Evolutionary conservation across 2,797 vertebrate species (phyloP).

Genomic region (Coluber constrictor): DNA sequence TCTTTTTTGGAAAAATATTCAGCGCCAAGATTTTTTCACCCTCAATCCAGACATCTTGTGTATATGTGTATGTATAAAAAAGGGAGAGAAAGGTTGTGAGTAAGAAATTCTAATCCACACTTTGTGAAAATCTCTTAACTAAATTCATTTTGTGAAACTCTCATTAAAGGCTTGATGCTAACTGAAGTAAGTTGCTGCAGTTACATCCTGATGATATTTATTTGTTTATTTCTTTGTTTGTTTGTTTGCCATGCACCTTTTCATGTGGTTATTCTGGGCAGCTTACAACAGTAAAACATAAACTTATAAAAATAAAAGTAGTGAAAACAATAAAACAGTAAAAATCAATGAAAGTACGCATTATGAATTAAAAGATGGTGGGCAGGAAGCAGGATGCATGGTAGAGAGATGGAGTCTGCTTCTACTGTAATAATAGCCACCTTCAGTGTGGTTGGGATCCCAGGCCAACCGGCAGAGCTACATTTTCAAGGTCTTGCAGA

Average conservation of each 20-base stretch:
- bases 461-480: background rate
- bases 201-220: background rate
- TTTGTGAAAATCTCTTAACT: background rate
- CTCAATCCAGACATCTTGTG: background rate
- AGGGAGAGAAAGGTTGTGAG: background rate
- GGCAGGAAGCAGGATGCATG: background rate
- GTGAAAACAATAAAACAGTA: background rate
- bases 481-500: background rate
- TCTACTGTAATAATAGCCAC: background rate
- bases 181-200: background rate
- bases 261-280: background rate
- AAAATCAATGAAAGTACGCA: background rate
- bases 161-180: background rate
- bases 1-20: slow-evolving; percentile 23
- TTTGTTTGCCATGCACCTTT: background rate
- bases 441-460: background rate
- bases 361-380: background rate
- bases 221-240: background rate
- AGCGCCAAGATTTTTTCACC: background rate
- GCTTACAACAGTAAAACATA: background rate
- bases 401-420: background rate
- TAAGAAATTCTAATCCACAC: background rate
- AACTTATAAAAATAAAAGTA: background rate
- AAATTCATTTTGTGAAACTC: background rate
- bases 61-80: background rate